These are phyloP conservation scores for Lasioglossum calceatum DNA, from an alignment of 2,888 invertebrate species.

Conservation along the genomic window DNA sequence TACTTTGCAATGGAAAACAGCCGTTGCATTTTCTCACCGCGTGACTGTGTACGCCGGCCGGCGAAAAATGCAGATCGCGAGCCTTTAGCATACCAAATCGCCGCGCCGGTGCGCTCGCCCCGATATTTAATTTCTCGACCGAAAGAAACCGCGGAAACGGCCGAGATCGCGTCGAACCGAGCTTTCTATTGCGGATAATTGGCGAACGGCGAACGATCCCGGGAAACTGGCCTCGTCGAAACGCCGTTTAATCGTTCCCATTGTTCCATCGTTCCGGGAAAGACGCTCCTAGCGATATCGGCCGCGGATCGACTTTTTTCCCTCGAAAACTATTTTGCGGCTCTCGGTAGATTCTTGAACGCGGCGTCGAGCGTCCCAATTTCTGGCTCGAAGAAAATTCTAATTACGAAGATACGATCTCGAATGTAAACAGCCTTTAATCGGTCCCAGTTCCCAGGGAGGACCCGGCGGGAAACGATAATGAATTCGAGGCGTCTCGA, in stretches of 20 bases:
- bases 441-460: constrained; percentile 14
- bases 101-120: not conserved
- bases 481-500: constrained; percentile 15
- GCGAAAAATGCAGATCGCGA: constrained; percentile 23
- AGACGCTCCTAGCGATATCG: not conserved
- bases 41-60: constrained; percentile 8
- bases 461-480: not conserved
- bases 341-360: not conserved
- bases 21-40: constrained; percentile 1
- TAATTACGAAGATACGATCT: constrained; percentile 5
- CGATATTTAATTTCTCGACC: constrained; percentile 24
- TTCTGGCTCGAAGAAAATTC: not conserved
- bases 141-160: constrained; percentile 33
- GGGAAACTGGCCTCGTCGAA: not conserved
- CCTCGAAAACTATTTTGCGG: not conserved
- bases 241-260: not conserved
- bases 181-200: constrained; percentile 50
- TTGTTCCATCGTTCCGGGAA: not conserved
- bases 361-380: not conserved
- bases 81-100: constrained; percentile 38
- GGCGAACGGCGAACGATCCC: constrained; percentile 35
- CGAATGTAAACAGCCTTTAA: not conserved
- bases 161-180: not conserved
- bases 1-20: constrained; percentile 37
- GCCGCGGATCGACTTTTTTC: not conserved